Evolutionary conservation across 2,797 vertebrate species (phyloP), one percentile per base, ranked within the genome.

Genomic region (Neosilurus hyrtlii): DNA sequence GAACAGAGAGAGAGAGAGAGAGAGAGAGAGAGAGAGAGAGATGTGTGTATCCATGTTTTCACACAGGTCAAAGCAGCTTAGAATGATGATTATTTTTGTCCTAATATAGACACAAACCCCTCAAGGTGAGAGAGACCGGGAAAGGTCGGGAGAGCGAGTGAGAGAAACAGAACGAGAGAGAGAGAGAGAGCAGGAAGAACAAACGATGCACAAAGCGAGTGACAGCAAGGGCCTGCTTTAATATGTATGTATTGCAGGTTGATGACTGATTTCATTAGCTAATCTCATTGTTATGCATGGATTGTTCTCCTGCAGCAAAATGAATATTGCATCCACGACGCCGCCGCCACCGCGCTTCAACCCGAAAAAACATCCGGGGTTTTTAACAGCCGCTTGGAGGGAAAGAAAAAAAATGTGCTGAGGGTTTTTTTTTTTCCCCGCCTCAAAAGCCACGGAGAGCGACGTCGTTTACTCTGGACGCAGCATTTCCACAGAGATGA

Each of bases 231-330:
- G 96, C 96, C 94, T 95, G 94, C 94, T 97, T 97, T 97, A 96
- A 96, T 97, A 96, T 96, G 96, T 96, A 96, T 96, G 96, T 97
- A 96, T 96, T 96, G 95, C 95, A 97, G 96, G 96, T 96, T 98
- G 97, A 98, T 97, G 95, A 96, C 95, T 98, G 97, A 97, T 98
- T 98, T 98, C 97, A 98, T 99, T 98, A 98, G 97, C 94, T 94
- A 94, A 94, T 95, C 97, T 99, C 97, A 99, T 99, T 99, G 96
- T 98, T 98, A 98, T 99, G 97, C 97, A 97, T 96, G 95, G 96
- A 95, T 95, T 97, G 97, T 98, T 96, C 97, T 98, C 96, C 97
- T 99, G 97, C 97, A 99, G 97, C 95, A 99, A 96, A 99, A 98
- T 96, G 96, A 97, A 97, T 97, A 96, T 97, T 96, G 96, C 96